phyloP scores from a whole-genome alignment of 2,888 invertebrate genomes.

The Acanthosoma haemorrhoidale region DNA sequence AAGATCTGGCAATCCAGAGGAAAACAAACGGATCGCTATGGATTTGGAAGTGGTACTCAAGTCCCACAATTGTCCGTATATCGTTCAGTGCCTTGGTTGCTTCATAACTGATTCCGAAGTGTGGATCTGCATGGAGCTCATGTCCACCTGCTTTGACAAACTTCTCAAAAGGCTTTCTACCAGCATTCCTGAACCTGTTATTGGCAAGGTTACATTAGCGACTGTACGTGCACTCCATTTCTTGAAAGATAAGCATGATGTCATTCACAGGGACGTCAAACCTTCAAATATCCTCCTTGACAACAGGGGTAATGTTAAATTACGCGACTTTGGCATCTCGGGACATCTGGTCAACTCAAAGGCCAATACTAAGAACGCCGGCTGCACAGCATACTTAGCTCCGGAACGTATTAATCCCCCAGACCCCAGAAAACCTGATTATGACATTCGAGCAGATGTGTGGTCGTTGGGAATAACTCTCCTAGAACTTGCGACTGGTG shows the following conservation, averaged over 20 bases:
- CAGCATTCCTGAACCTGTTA: conserved; percentile 91
- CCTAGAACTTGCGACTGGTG: conserved; percentile 95
- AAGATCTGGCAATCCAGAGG: conserved; percentile 91
- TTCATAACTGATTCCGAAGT: conserved; percentile 96
- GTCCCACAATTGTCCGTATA: conserved; percentile 93
- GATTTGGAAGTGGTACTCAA: conserved; percentile 96
- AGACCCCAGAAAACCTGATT: conserved; percentile 86
- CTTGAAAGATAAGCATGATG: conserved; percentile 93
- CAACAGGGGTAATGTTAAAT: conserved; percentile 88
- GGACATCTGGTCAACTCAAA: conserved; percentile 96
- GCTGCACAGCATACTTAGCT: conserved; percentile 99
- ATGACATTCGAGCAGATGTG: conserved; percentile 98
- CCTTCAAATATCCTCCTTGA: conserved; percentile 97
- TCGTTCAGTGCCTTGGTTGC: conserved; percentile 94
- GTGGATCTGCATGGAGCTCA: conserved; percentile 99
- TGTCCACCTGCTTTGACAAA: conserved; percentile 98
- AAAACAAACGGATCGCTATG: conserved; percentile 97
- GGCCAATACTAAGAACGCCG: conserved; percentile 93
- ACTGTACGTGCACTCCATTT: conserved; percentile 95
- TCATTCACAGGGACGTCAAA: conserved; percentile 97
- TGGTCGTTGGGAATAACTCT: conserved; percentile 97
- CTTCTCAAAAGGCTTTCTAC: conserved; percentile 76
- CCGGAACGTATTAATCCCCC: conserved; percentile 96
- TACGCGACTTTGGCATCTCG: conserved; percentile 99
- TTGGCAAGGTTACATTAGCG: conserved; percentile 95